A percentile compares a stretch with the other conserved stretches of the same genome.
phyloP scores from a whole-genome alignment of 2,888 invertebrate species.

The Siphonodentalium dalli region DNA sequence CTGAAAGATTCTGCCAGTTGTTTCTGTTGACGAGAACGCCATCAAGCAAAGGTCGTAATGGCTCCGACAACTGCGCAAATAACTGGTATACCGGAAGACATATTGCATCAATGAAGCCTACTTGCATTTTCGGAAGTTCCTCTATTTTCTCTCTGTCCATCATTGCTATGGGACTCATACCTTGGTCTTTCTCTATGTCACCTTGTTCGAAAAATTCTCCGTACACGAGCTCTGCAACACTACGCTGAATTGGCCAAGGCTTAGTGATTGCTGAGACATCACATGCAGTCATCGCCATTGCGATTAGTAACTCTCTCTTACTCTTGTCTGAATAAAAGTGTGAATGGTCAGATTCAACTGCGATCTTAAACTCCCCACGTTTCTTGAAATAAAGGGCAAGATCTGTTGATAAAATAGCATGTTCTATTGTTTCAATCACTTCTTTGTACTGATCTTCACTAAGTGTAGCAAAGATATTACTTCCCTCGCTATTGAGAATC shows the following conservation, averaged over 20 bases:
- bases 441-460: constrained; percentile 87
- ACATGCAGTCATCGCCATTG: constrained; percentile 66
- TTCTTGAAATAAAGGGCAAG: constrained; percentile 62
- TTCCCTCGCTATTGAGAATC: constrained; percentile 94
- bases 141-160: constrained; percentile 63
- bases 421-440: constrained; percentile 91
- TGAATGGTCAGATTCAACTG: no score
- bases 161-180: constrained; percentile 63
- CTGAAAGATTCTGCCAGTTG: constrained; percentile 91
- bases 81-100: constrained; percentile 72
- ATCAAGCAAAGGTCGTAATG: constrained; percentile 81
- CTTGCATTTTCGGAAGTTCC: constrained; percentile 62
- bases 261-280: constrained; percentile 65
- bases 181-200: constrained; percentile 61
- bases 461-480: constrained; percentile 89
- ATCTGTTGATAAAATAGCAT: constrained; percentile 92
- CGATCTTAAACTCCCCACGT: no score
- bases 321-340: no score
- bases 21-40: constrained; percentile 86
- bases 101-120: constrained; percentile 88
- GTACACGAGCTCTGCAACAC: constrained; percentile 65
- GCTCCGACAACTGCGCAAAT: constrained; percentile 84
- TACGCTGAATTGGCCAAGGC: constrained; percentile 62
- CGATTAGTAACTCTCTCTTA: no score
- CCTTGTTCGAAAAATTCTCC: constrained; percentile 65